Conservation (phyloP, 1,140 invertebrate genomes). For the Fopius arisanus region DNA sequence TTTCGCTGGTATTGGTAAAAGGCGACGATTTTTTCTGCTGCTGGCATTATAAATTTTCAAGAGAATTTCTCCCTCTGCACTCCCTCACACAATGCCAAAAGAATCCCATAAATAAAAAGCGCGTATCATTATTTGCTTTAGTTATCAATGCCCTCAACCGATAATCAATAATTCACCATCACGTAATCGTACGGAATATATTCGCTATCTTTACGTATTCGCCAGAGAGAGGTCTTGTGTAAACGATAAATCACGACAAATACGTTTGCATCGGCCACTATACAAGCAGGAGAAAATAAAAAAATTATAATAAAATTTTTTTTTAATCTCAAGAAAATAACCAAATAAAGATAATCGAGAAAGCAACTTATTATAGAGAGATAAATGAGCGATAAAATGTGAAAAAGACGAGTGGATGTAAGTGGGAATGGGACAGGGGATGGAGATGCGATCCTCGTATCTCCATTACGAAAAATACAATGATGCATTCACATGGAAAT, state of each 20-base stretch:
- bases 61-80: no score
- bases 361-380: conserved; percentile 35
- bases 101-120: neutral
- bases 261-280: conserved; percentile 59
- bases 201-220: conserved; percentile 18
- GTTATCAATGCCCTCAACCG: conserved; percentile 50
- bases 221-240: conserved; percentile 48
- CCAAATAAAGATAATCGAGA: neutral
- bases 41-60: no score
- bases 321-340: neutral
- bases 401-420: neutral
- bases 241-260: conserved; percentile 65
- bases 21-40: no score
- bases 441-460: conserved; percentile 30
- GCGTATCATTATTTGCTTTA: conserved; percentile 53
- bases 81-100: no score
- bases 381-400: conserved; percentile 22
- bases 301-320: conserved; percentile 8
- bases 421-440: conserved; percentile 35
- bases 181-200: conserved; percentile 50
- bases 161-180: conserved; percentile 54
- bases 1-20: no score
- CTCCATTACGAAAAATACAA: conserved; percentile 16
- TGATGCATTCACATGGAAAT: conserved; percentile 36
- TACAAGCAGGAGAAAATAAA: conserved; percentile 41